phyloP scores from a whole-genome alignment of 2,797 vertebrate genomes.

The Hippocampus kuda region DNA sequence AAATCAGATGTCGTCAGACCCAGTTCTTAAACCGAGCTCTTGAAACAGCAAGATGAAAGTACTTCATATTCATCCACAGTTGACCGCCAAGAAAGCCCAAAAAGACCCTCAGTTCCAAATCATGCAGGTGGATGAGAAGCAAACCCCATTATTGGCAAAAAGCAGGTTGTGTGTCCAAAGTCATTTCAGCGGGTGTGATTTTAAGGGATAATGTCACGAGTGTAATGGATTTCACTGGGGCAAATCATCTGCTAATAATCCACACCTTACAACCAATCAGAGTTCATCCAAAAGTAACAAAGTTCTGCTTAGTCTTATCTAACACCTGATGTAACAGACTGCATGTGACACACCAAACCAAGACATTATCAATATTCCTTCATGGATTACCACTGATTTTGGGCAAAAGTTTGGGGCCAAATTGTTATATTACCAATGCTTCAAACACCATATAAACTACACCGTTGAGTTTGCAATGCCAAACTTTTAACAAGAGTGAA shows the following conservation, averaged over 20 bases:
- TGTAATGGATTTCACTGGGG: conserved; percentile 1
- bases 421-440: neutral
- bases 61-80: neutral
- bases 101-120: neutral
- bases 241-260: conserved; percentile 6
- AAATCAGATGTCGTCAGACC: neutral
- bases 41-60: neutral
- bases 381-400: neutral
- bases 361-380: neutral
- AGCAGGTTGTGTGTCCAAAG: neutral
- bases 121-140: conserved; percentile 1
- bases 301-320: neutral
- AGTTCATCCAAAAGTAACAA: neutral
- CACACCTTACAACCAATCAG: neutral
- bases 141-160: neutral
- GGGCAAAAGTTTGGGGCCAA: too few relatives aligned
- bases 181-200: neutral
- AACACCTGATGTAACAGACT: neutral
- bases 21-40: neutral
- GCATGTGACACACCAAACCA: conserved; percentile 4
- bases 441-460: neutral
- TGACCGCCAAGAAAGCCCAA: neutral
- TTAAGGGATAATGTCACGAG: conserved; percentile 1
- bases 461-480: too few relatives aligned
- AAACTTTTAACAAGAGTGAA: too few relatives aligned